Evolutionary conservation across 2,797 vertebrate genomes (phyloP), one percentile per base, ranked within the genome.

Genomic region (Loriculus beryllinus): DNA sequence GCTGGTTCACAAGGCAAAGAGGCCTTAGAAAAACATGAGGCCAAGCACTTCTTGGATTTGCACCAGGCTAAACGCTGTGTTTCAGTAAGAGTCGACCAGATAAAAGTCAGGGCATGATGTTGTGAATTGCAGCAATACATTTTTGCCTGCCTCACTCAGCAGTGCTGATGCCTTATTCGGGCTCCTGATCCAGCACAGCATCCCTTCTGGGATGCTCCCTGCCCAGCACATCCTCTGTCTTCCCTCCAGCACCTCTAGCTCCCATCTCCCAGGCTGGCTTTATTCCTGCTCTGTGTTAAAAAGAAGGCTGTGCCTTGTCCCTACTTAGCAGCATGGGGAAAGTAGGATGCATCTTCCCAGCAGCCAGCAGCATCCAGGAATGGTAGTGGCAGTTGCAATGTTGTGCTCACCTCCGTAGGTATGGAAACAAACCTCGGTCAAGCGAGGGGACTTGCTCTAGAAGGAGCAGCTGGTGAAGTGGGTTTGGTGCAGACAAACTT

Each of bases 31-130:
- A 91, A 59, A 47, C 63, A 49, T 0, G 6, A 82, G 74, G 35
- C 75, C 88, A 82, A 65, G 62, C 54, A 14, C 45, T 82, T 84
- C 56, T 74, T 95, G 92, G 88, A 80, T 81, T 65, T 87, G 78
- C 69, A 95, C 25, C 72, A 90, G 69, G 52, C 84, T 68, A 12
- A 85, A 74, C 1, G 4, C 39, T 25, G 54, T 20, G 42, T 71
- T 70, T 12, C 72, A 12, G 33, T 10, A 65, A 63, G 72, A 82
- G 62, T 54, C 5, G 2, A 20, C 49, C 72, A 77, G 86, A 59
- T 51, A 60, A 59, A 74, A 85, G 62, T 51, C 89, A 77, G 68
- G 89, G 29, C 81, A 49, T 4, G 39, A 20, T 47, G 71, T 12
- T 69, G 56, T 25, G 59, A 64, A 16, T 20, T 37, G 76, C 42